Conservation (phyloP, 2,888 invertebrate species). For the Tenodera sinensis region DNA sequence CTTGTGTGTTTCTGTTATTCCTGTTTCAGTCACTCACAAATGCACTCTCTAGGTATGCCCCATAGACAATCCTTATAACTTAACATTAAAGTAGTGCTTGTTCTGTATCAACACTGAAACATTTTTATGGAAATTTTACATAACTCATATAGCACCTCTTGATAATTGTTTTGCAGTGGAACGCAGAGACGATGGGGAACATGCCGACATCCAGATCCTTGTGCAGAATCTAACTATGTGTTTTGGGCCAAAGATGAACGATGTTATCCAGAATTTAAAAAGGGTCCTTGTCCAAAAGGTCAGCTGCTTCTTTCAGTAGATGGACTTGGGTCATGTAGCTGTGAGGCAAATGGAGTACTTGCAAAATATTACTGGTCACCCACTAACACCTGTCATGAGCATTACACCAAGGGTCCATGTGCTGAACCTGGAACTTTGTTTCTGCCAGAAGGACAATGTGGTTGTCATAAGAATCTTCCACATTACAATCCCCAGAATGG, state of each 20-base stretch:
- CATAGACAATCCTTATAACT: too few relatives aligned
- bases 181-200: constrained; percentile 59
- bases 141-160: neutral
- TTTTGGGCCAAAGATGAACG: constrained; percentile 75
- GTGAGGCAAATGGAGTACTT: constrained; percentile 52
- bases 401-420: constrained; percentile 78
- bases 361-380: constrained; percentile 56
- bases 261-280: constrained; percentile 67
- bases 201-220: constrained; percentile 64
- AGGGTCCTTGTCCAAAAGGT: constrained; percentile 75
- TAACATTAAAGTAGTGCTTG: too few relatives aligned
- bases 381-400: constrained; percentile 71
- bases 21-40: too few relatives aligned
- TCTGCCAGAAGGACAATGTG: constrained; percentile 69
- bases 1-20: too few relatives aligned
- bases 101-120: too few relatives aligned
- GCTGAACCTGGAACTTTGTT: constrained; percentile 71
- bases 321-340: constrained; percentile 52
- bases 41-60: too few relatives aligned
- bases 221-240: constrained; percentile 60
- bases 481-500: constrained; percentile 68
- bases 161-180: neutral
- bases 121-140: too few relatives aligned
- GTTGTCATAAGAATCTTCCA: constrained; percentile 66
- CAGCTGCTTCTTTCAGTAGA: constrained; percentile 51